Base-by-base conservation (phyloP, 2,888 invertebrate species). In the Tenthredo scrophulariae region DNA sequence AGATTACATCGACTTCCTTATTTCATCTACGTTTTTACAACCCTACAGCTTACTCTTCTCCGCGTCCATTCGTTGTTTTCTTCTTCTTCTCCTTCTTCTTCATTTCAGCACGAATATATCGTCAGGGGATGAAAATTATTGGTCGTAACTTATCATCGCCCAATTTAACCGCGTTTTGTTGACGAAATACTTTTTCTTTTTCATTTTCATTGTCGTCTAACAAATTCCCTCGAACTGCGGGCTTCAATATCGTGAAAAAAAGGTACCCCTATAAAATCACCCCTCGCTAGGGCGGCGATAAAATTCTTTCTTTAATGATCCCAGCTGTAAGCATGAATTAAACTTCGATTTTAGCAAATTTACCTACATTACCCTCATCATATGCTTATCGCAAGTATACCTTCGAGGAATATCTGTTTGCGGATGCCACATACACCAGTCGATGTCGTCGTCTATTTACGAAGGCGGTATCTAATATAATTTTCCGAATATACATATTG, bases 81-180 rank as follows among this genome's bases (percentile, higher is more conserved):
- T 37, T 37, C 7, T 37, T 22, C 9, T 22, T 58, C 10, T 29
- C 33, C 5, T 29, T 9, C 29, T 65, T 65, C 29, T 67, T 67
- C 13, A 6, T 15, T 33, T 18, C 67, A 10, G 65, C 26, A 13
- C n/a, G 7, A 67, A 67, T 67, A 29, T 26, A 43, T 40, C n/a
- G 72, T 43, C 43, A 10, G 72, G 43, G 22, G 7, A 40, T 6
- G 33, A 37, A 43, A 40, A 22, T 40, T 43, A 43, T 74, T 40
- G 72, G 72, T 74, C 72, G 43, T 74, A 43, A 74, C 18, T 74
- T 43, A 74, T 18, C 40, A 22, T 74, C 43, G 43, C 22, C 72
- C 72, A 74, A 74, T 74, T 74, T 43, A 6, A n/a, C 6, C 50
- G n/a, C 29, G 18, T 29, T 50, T n/a, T 29, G 50, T n/a, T 46